Evolutionary conservation across 2,888 invertebrate species (phyloP).

Genomic region (Lissocephala sabroskyi): DNA sequence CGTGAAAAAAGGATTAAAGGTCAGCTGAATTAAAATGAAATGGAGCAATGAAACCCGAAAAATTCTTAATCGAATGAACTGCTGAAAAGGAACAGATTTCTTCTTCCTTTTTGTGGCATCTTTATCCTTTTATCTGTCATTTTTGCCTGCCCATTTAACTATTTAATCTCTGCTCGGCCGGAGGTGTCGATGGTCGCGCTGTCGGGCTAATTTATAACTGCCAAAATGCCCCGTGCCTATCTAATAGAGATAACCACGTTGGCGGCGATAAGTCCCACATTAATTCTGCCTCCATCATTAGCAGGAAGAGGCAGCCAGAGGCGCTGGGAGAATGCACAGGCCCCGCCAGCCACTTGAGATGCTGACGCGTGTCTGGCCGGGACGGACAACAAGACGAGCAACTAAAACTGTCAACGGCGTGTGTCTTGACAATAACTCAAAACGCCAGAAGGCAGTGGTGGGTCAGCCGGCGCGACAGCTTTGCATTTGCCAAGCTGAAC

Average conservation of each 20-base stretch:
- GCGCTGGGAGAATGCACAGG: background rate
- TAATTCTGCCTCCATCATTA: conserved; percentile 31
- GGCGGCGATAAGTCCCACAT: conserved; percentile 50
- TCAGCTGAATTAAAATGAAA: no score
- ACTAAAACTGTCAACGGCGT: conserved; percentile 35
- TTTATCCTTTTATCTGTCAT: no score
- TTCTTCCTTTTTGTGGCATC: no score
- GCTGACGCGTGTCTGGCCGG: conserved; percentile 24
- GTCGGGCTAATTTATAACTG: conserved; percentile 48
- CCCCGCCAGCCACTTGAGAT: conserved; percentile 14
- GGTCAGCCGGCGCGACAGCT: background rate
- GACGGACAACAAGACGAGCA: conserved; percentile 12
- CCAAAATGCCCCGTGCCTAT: conserved; percentile 34
- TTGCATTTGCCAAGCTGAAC: background rate
- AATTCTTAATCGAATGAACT: no score
- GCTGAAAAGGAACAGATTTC: no score
- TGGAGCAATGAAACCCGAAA: no score
- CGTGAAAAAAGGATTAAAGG: no score
- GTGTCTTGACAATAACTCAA: conserved; percentile 46
- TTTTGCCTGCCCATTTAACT: no score
- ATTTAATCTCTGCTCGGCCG: no score
- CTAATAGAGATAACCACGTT: conserved; percentile 16
- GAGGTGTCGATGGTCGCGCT: no score
- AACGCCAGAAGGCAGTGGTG: conserved; percentile 22
- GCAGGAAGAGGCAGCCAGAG: conserved; percentile 8